Percentiles rank a stretch among this genome's conserved stretches.
Conservation (phyloP, 2,888 invertebrate genomes). For the Melieria crassipennis region DNA sequence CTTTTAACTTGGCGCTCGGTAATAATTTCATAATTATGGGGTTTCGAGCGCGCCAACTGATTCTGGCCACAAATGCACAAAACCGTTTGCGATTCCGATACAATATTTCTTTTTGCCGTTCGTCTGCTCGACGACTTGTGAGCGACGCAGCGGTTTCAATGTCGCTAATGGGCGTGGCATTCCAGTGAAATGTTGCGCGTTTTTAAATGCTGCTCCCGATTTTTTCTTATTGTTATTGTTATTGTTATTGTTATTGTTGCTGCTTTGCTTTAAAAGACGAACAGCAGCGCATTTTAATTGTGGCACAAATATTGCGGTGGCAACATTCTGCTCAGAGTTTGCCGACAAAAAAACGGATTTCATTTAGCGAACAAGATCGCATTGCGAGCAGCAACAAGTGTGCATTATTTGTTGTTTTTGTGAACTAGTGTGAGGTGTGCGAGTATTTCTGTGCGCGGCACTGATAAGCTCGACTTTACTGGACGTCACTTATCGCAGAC, state of each 20-base stretch:
- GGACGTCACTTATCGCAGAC: too few species aligned
- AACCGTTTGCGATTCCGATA: too few species aligned
- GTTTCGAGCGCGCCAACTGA: constrained; percentile 29
- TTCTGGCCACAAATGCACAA: neutral
- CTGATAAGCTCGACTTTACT: too few species aligned
- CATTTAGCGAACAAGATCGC: too few species aligned
- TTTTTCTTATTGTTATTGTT: neutral
- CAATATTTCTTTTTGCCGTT: too few species aligned
- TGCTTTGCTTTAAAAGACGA: constrained; percentile 9
- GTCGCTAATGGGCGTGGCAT: constrained; percentile 36
- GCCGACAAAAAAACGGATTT: too few species aligned
- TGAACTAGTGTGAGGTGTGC: too few species aligned
- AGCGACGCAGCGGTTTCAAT: constrained; percentile 12
- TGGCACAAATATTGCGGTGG: neutral
- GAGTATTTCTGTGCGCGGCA: too few species aligned
- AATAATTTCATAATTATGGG: constrained; percentile 41
- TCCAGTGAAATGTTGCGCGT: constrained; percentile 31
- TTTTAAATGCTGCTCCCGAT: neutral
- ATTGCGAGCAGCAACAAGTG: too few species aligned
- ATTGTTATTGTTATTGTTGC: constrained; percentile 1
- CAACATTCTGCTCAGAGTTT: neutral
- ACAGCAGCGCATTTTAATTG: neutral
- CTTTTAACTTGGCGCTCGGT: constrained; percentile 38
- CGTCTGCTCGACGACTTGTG: too few species aligned
- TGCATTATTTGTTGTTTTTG: too few species aligned